Conservation (phyloP, 30 jellyfish, hydroid and myxozoan species). For the Aurelia aurita complex sp. Pacific region DNA sequence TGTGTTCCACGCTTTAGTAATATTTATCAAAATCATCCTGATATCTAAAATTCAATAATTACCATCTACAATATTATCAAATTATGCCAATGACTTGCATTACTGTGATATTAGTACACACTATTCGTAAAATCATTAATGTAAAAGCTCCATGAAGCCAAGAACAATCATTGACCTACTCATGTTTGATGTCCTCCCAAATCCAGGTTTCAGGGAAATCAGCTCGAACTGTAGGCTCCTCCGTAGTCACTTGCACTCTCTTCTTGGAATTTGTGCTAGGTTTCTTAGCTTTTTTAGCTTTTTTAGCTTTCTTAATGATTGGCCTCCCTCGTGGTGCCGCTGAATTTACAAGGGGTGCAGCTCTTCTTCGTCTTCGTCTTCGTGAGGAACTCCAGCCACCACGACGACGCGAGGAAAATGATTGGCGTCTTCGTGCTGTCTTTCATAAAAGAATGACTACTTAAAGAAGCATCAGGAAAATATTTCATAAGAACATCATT, state of each 20-base stretch:
- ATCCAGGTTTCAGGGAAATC: conserved; percentile 25
- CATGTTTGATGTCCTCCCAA: conserved; percentile 9
- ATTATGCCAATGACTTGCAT: no score
- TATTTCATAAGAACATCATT: not conserved
- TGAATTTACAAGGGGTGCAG: not conserved
- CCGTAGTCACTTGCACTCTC: not conserved
- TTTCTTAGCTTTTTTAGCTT: not conserved
- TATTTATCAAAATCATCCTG: no score
- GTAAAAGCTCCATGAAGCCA: no score
- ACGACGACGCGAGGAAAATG: no score
- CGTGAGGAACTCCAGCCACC: not conserved
- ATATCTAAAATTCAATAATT: no score
- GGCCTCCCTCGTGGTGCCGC: not conserved
- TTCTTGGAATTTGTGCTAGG: not conserved
- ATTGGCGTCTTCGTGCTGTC: no score
- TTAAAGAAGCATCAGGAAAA: not conserved
- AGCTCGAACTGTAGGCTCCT: not conserved
- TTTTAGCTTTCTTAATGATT: not conserved
- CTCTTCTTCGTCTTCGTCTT: conserved; percentile 4
- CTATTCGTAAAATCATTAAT: no score
- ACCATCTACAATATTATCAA: no score
- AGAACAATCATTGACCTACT: not conserved
- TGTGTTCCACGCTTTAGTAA: no score
- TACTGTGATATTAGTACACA: no score
- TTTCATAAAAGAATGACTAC: not conserved